Evolutionary conservation across 2,888 invertebrate genomes (phyloP), one percentile per base, ranked within the genome.

Genomic region (Epinotia brunnichana): DNA sequence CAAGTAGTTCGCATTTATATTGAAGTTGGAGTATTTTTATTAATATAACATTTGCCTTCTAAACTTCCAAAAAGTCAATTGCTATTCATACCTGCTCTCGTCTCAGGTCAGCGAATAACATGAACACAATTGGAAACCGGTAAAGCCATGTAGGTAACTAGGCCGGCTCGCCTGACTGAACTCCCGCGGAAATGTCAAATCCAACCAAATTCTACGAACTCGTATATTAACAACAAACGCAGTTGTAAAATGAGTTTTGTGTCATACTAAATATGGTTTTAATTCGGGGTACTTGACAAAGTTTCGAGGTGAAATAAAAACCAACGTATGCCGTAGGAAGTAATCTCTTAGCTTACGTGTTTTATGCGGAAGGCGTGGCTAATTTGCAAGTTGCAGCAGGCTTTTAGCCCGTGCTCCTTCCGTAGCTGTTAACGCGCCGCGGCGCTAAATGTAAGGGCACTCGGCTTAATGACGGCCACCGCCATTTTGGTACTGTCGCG

Each of bases 351-450:
- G 86, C 81, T 87, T 85, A 86, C 85, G 85, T 87, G 89, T 86
- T 85, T 82, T 83, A 84, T 80, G 81, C 87, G 82, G 85, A 83
- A 83, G 87, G 87, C 88, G 88, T 86, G 86, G 89, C 88, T 90
- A 90, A 90, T 90, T 88, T 88, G 87, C 87, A 85, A 84, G 85
- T 83, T 87, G 87, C 87, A 87, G 78, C 81, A 82, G 83, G 90
- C 90, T 90, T 89, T 90, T 88, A 90, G 87, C 87, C 48, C n/a
- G 48, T 83, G 79, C 90, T 89, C 88, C 90, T 90, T 90, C 89
- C 90, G 88, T 80, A 81, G 81, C 81, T 86, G 87, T 88, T 87
- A 85, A 87, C 87, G 88, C 87, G 86, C 85, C 83, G 80, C 84
- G 85, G 85, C 86, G 87, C 85, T 74, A 72, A 75, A 74, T 75